Conservation (phyloP, 2,888 invertebrate species). For the Diarsia brunnea region DNA sequence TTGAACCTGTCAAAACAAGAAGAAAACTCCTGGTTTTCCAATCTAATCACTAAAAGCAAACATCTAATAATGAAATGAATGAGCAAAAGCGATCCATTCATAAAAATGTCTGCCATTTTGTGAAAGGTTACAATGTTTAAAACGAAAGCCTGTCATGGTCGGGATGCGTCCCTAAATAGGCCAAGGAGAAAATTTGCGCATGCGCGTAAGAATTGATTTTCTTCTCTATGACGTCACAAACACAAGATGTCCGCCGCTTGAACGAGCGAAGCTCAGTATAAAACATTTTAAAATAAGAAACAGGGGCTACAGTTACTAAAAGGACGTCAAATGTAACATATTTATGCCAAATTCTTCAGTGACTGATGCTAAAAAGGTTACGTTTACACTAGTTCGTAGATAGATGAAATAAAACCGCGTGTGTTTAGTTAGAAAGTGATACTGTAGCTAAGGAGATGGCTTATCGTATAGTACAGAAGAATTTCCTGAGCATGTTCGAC, state of each 20-base stretch:
- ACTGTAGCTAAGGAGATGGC: constrained; percentile 81
- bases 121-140: constrained; percentile 71
- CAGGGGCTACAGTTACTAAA: constrained; percentile 72
- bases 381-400: constrained; percentile 59
- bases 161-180: constrained; percentile 79
- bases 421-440: constrained; percentile 72
- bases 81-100: constrained; percentile 84
- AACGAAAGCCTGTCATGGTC: constrained; percentile 79
- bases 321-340: constrained; percentile 77
- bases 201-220: constrained; percentile 86
- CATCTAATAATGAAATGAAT: constrained; percentile 83
- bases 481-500: constrained; percentile 75
- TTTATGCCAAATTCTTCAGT: constrained; percentile 71
- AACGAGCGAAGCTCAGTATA: constrained; percentile 79
- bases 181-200: constrained; percentile 86
- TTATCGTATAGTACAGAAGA: constrained; percentile 76
- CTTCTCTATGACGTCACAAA: constrained; percentile 85
- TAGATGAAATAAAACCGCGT: constrained; percentile 72
- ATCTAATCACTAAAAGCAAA: constrained; percentile 71
- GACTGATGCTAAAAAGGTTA: constrained; percentile 66
- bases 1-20: constrained; percentile 21
- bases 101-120: constrained; percentile 82
- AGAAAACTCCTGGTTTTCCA: constrained; percentile 25
- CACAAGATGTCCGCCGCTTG: constrained; percentile 81
- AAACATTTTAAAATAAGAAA: constrained; percentile 81